A percentile compares a stretch with the other conserved stretches of the same genome.
Conservation (phyloP, 1,140 invertebrate genomes). For the Procambarus clarkii region DNA sequence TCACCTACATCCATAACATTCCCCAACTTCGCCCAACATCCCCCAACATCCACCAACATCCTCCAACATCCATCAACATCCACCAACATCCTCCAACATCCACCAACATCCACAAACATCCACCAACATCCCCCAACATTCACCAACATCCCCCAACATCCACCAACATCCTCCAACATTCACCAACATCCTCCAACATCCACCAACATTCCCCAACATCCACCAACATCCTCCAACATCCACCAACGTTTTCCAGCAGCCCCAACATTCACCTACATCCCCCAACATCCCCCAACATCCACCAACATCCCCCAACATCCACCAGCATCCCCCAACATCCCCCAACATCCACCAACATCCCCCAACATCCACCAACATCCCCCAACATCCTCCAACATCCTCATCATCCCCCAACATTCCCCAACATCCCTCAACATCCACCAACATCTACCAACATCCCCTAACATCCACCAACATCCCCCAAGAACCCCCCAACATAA, state of each 20-base stretch:
- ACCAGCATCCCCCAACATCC: no score
- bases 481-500: neutral
- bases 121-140: neutral
- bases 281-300: no score
- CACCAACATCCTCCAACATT: neutral
- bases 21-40: neutral
- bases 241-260: no score
- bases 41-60: neutral
- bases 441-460: neutral
- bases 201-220: neutral
- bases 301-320: no score
- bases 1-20: no score
- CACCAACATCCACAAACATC: neutral
- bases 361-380: neutral
- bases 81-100: neutral
- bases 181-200: neutral
- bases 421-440: neutral
- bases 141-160: neutral
- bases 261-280: no score
- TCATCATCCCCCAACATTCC: neutral
- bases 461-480: neutral
- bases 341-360: no score
- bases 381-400: neutral
- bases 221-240: no score
- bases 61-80: neutral